Percentiles rank a stretch among this genome's conserved stretches.
Conservation (phyloP, 2,113 vertebrate species). For the Protobothrops mucrosquamatus region DNA sequence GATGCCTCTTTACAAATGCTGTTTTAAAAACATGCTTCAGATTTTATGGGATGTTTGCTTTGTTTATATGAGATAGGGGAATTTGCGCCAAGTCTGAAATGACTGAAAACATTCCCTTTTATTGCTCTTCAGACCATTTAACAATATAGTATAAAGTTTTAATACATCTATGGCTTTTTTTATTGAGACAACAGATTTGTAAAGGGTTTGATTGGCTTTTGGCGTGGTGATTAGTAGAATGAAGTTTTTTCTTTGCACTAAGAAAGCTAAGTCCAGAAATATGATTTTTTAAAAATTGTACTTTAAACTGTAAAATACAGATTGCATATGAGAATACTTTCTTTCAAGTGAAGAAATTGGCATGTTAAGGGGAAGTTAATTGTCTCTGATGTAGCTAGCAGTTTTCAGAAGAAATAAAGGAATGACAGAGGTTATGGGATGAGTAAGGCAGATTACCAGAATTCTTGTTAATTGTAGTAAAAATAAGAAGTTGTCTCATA, state of each 20-base stretch:
- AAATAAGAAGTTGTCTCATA: neutral
- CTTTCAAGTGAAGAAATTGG: neutral
- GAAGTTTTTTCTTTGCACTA: neutral
- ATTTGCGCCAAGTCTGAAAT: neutral
- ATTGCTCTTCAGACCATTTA: neutral
- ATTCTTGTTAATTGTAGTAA: neutral
- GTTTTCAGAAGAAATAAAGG: neutral
- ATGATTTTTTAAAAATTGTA: neutral
- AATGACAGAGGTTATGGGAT: neutral
- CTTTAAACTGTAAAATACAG: neutral
- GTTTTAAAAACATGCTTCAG: neutral
- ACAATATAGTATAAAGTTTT: neutral
- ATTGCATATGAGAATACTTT: neutral
- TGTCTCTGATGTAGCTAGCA: neutral
- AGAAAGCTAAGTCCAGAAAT: neutral
- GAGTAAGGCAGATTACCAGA: neutral
- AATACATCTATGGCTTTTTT: neutral
- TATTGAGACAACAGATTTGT: neutral
- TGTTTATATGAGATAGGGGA: neutral
- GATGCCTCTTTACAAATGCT: neutral
- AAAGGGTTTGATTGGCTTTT: neutral
- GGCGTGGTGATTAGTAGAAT: neutral
- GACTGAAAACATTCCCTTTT: neutral
- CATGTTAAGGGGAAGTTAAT: neutral
- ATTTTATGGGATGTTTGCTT: neutral